Base-by-base conservation (phyloP, 2,888 invertebrate genomes). In the Carpatolechia fugitivella region DNA sequence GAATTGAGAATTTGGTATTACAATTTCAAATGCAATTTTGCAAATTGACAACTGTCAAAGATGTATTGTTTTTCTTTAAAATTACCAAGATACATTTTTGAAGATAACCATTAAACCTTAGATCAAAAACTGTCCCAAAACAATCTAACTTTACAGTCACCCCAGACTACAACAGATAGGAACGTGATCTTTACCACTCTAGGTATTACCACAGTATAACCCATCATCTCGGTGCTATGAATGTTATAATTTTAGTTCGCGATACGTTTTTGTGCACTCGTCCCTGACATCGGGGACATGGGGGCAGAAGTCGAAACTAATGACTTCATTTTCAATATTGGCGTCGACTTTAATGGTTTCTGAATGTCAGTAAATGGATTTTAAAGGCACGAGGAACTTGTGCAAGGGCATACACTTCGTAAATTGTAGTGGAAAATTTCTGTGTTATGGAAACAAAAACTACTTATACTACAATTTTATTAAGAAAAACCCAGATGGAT, bases 171-270 rank as follows among this genome's bases (percentile, higher is more conserved):
- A 35, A 18, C 51, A 60, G 64, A 66, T 66, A 65, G 66, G 61
- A 65, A 58, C 64, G 61, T 63, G 69, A 68, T 65, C 65, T 65
- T 60, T 60, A 58, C 60, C 59, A 57, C 60, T 60, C 59, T 24
- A 24, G 59, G 62, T 55, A 60, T 49, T 57, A 53, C 55, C 53
- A 47, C 54, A 47, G 33, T 55, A 58, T 59, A 60, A 64, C 63
- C 57, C 65, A 57, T 64, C 64, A 65, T 67, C 66, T 67, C 62
- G 40, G 40, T 61, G 60, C 59, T 60, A 56, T 35, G 49, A 44
- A 44, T 63, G 68, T 61, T 69, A 72, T 68, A 65, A 70, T 72
- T 69, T 29, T 29, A 44, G 44, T 44, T 29, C 35, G 54, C 55
- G 56, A 55, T 59, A 55, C 40, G 54, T 59, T 52, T 54, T 54